These are phyloP conservation scores for Chionis minor DNA, from an alignment of 2,113 vertebrate species.

Conservation along the genomic window DNA sequence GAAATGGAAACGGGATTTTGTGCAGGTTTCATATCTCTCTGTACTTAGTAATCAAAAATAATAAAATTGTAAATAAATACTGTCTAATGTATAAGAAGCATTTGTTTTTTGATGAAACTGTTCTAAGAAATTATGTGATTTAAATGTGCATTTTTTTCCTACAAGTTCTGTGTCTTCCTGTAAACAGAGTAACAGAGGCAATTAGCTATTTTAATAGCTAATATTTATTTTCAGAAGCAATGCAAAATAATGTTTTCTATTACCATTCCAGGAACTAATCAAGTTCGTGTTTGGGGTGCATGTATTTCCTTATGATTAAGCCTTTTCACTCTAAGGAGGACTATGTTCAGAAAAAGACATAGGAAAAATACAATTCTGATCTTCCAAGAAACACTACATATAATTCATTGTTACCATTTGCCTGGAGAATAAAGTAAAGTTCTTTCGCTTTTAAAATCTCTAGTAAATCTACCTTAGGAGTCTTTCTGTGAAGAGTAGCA, in stretches of 20 bases:
- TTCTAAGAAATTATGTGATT: background rate
- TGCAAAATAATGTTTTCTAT: background rate
- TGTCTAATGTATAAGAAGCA: background rate
- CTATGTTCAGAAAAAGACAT: background rate
- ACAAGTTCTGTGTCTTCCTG: background rate
- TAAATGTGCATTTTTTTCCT: background rate
- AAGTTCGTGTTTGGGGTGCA: background rate
- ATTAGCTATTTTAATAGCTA: background rate
- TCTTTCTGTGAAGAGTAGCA: background rate
- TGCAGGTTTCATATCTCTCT: background rate
- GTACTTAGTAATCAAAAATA: background rate
- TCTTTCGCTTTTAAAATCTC: background rate
- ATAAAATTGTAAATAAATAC: background rate
- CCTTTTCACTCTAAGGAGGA: background rate
- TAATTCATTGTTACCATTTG: background rate
- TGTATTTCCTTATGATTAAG: background rate
- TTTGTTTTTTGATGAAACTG: background rate
- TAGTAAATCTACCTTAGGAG: background rate
- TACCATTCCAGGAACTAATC: background rate
- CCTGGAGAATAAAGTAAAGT: background rate
- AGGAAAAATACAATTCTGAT: background rate
- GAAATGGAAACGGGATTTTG: background rate
- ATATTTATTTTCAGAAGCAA: background rate
- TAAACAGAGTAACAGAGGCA: background rate
- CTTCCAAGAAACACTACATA: background rate